Percentiles rank a stretch among this genome's conserved stretches.
Evolutionary conservation across 1,140 invertebrate genomes (phyloP).

Genomic region (Scaptomyza hsui): DNA sequence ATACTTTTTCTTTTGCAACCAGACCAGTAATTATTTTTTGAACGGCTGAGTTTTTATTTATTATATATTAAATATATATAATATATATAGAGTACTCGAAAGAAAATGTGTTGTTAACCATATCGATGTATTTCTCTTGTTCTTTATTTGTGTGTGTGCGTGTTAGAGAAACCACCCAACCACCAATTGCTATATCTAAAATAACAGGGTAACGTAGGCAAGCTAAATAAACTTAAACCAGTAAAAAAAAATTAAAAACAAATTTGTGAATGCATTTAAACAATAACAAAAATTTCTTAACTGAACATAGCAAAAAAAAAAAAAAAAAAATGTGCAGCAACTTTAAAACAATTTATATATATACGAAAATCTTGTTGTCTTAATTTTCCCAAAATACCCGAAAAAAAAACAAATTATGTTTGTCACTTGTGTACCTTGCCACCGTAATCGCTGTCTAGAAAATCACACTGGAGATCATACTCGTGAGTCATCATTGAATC

Average conservation of each 20-base stretch:
- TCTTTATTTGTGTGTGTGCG: slow-evolving; percentile 17
- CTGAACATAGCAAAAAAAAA: slow-evolving; percentile 72
- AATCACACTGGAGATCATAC: slow-evolving; percentile 76
- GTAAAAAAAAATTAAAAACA: slow-evolving; percentile 10
- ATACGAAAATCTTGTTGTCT: slow-evolving; percentile 30
- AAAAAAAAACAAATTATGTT: slow-evolving; percentile 14
- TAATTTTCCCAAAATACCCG: slow-evolving; percentile 29
- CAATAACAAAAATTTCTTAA: slow-evolving; percentile 52
- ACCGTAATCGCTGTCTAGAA: slow-evolving; percentile 67
- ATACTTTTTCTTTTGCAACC: background rate
- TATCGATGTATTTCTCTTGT: slow-evolving; percentile 53
- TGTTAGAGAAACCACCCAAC: slow-evolving; percentile 28
- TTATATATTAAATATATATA: no score
- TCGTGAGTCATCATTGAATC: slow-evolving; percentile 72
- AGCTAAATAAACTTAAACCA: slow-evolving; percentile 1
- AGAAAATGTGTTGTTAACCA: slow-evolving; percentile 11
- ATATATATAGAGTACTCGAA: slow-evolving; percentile 3
- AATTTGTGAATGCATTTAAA: slow-evolving; percentile 41
- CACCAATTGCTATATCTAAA: slow-evolving; percentile 14
- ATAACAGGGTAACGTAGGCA: slow-evolving; percentile 22
- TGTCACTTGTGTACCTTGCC: slow-evolving; percentile 26
- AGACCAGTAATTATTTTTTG: slow-evolving; percentile 16
- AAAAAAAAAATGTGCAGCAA: slow-evolving; percentile 32
- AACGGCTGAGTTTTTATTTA: slow-evolving; percentile 40
- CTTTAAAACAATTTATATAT: slow-evolving; percentile 34